phyloP scores from a whole-genome alignment of 35 echinoderm and acorn worm genomes.

The Eucidaris tribuloides region DNA sequence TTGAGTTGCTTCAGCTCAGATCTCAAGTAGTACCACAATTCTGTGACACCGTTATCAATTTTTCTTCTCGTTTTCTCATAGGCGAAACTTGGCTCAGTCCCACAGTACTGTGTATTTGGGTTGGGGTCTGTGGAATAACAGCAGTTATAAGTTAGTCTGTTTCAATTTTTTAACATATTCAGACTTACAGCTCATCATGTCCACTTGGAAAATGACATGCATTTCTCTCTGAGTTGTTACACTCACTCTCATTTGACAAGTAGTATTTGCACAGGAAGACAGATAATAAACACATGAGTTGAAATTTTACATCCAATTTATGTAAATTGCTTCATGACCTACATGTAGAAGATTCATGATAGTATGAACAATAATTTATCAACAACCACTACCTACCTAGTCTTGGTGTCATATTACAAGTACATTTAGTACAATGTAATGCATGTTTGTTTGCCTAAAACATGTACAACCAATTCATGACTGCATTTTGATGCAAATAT shows the following conservation, averaged over 20 bases:
- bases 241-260: not conserved
- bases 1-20: constrained; percentile 71
- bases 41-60: constrained; percentile 76
- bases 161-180: not conserved
- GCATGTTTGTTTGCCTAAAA: too few relatives aligned
- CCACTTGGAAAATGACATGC: not conserved
- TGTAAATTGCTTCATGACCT: too few relatives aligned
- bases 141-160: not conserved
- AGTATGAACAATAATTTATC: too few relatives aligned
- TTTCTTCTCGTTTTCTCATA: constrained; percentile 71
- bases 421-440: too few relatives aligned
- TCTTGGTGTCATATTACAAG: too few relatives aligned
- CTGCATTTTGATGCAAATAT: too few relatives aligned
- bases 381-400: too few relatives aligned
- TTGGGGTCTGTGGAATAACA: not conserved
- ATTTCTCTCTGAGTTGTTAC: not conserved
- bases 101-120: not conserved
- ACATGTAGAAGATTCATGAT: too few relatives aligned
- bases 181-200: not conserved
- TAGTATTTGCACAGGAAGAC: not conserved
- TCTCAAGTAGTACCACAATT: constrained; percentile 89
- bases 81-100: constrained; percentile 34
- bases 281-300: too few relatives aligned
- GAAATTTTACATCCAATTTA: too few relatives aligned
- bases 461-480: too few relatives aligned